phyloP scores from a whole-genome alignment of 2,888 invertebrate species.

The Eulithis prunata region DNA sequence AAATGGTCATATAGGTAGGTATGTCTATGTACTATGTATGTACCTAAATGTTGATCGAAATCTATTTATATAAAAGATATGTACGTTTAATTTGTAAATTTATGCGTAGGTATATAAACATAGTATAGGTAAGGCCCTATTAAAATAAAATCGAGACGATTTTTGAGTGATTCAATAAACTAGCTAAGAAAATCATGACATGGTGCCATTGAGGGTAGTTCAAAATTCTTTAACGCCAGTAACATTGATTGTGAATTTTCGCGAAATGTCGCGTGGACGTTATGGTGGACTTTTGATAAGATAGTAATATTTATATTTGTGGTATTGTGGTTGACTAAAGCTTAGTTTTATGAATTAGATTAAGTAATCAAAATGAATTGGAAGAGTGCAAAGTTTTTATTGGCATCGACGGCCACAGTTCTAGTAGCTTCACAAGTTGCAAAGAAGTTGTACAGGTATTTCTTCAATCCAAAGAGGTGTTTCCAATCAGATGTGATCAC shows the following conservation, averaged over 20 bases:
- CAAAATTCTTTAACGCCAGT: conserved; percentile 10
- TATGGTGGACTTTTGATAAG: conserved; percentile 66
- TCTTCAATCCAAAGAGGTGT: conserved; percentile 53
- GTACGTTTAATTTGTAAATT: too few species aligned
- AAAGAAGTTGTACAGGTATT: conserved; percentile 70
- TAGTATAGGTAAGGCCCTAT: too few species aligned
- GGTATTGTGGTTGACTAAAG: conserved; percentile 35
- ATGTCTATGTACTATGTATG: too few species aligned
- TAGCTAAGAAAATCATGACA: too few species aligned
- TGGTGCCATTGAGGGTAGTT: conserved; percentile 53
- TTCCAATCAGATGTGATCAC: conserved; percentile 48
- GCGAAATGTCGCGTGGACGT: conserved; percentile 63
- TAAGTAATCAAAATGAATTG: conserved; percentile 66
- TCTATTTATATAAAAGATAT: too few species aligned
- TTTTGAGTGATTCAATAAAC: too few species aligned
- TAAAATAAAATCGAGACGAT: too few species aligned
- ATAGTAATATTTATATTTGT: conserved; percentile 46
- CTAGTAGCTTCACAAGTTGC: conserved; percentile 73
- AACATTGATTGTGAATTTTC: conserved; percentile 20
- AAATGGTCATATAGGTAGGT: too few species aligned
- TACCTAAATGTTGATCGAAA: too few species aligned
- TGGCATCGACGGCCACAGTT: conserved; percentile 74
- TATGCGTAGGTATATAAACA: too few species aligned
- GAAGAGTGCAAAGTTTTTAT: conserved; percentile 72
- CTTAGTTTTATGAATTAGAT: conserved; percentile 42